A percentile compares a stretch with the other conserved stretches of the same genome.
Conservation (phyloP, 2,797 vertebrate species). For the Phataginus tetradactyla region DNA sequence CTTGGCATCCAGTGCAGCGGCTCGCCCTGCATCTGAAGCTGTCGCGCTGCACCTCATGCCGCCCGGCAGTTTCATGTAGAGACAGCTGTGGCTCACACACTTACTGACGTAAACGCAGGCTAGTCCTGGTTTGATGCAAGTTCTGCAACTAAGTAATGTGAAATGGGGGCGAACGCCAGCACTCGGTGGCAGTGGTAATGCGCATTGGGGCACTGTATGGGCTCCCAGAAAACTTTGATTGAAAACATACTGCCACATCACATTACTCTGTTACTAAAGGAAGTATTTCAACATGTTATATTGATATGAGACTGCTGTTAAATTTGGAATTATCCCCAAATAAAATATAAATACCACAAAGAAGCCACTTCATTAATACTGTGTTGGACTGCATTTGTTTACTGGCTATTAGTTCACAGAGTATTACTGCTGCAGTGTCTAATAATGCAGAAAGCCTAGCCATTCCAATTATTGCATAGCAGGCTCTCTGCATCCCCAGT, state of each 20-base stretch:
- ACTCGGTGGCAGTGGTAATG: background rate
- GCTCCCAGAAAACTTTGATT: background rate
- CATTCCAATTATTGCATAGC: background rate
- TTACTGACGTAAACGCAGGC: too few relatives aligned
- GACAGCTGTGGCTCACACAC: background rate
- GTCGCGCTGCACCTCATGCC: rapidly evolving
- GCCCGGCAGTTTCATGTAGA: background rate
- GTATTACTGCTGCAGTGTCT: conserved; percentile 61
- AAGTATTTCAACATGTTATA: background rate
- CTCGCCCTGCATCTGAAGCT: too few relatives aligned
- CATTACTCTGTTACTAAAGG: conserved; percentile 33
- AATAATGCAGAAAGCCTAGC: background rate
- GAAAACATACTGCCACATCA: background rate
- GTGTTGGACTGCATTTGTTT: conserved; percentile 68
- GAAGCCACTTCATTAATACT: conserved; percentile 40
- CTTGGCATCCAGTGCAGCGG: background rate
- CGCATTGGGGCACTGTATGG: background rate
- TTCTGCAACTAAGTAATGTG: background rate
- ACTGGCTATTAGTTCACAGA: conserved; percentile 71
- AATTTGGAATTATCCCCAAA: conserved; percentile 69
- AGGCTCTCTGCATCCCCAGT: background rate
- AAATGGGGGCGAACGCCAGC: background rate
- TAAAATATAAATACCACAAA: conserved; percentile 49
- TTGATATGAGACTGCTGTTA: conserved; percentile 47
- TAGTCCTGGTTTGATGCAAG: background rate